These are phyloP conservation scores for Tiliacea aurago DNA, from an alignment of 2,888 invertebrate species.

Conservation along the genomic window DNA sequence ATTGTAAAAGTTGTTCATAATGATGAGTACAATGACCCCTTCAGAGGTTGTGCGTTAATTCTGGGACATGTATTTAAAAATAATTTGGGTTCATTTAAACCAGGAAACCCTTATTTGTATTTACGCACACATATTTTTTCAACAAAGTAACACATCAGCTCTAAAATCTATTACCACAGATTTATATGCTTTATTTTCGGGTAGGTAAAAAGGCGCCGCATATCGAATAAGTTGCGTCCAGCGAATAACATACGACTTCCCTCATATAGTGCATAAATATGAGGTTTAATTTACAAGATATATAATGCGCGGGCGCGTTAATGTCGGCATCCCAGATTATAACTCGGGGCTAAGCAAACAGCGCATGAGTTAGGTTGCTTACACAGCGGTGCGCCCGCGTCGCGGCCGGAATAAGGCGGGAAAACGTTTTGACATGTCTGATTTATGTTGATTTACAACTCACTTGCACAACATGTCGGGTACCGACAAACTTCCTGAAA, in stretches of 20 bases:
- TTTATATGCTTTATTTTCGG: constrained; percentile 1
- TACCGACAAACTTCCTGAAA: constrained; percentile 67
- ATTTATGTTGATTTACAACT: constrained; percentile 74
- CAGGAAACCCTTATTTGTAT: neutral
- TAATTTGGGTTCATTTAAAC: neutral
- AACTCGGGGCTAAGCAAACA: constrained; percentile 62
- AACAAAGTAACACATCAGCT: neutral
- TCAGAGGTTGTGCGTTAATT: no score
- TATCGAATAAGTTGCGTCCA: constrained; percentile 2
- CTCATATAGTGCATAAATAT: constrained; percentile 50
- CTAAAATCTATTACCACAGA: neutral
- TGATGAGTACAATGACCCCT: no score
- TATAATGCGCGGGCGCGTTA: constrained; percentile 47
- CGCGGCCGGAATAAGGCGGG: constrained; percentile 61
- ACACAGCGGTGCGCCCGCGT: constrained; percentile 50
- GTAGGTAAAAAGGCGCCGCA: neutral
- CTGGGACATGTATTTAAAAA: no score
- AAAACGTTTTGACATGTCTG: constrained; percentile 75
- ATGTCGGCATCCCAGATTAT: constrained; percentile 53
- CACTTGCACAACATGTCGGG: constrained; percentile 68
- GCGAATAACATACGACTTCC: constrained; percentile 52
- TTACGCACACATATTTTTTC: neutral
- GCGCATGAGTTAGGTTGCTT: constrained; percentile 60
- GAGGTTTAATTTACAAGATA: constrained; percentile 54
- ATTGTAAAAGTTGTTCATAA: no score